These are phyloP conservation scores for Poeciliopsis turrubarensis DNA, from an alignment of 2,113 vertebrate species.

Conservation along the genomic window DNA sequence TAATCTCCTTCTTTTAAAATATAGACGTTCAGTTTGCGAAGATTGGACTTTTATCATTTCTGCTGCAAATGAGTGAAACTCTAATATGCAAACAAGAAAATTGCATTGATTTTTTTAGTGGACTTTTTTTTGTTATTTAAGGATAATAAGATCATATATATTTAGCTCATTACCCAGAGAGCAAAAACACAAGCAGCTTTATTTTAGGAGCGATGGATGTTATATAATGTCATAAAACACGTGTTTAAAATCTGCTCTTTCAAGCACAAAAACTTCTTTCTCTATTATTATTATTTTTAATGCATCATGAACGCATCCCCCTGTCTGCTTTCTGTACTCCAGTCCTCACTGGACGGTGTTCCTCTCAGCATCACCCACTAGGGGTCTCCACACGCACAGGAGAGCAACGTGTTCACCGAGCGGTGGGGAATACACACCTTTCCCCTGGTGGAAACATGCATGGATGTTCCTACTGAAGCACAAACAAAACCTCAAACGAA, in stretches of 20 bases:
- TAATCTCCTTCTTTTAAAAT: neutral
- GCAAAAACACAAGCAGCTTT: neutral
- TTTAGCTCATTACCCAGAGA: constrained; percentile 4
- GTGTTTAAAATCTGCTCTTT: neutral
- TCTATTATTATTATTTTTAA: neutral
- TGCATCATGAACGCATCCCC: neutral
- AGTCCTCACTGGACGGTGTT: constrained; percentile 43
- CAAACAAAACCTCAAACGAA: constrained; percentile 62
- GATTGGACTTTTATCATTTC: neutral
- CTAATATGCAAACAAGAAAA: neutral
- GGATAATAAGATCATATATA: neutral
- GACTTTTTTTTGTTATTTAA: constrained; percentile 1
- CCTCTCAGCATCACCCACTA: constrained; percentile 70
- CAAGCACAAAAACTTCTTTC: neutral
- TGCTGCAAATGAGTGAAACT: neutral
- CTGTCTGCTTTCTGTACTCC: constrained; percentile 8
- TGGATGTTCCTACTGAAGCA: constrained; percentile 55
- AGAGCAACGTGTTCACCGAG: constrained; percentile 41
- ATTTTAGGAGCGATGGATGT: neutral
- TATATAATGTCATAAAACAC: neutral
- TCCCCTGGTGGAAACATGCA: constrained; percentile 64
- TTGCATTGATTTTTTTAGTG: too few species aligned
- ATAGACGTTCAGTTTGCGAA: neutral
- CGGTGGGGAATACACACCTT: constrained; percentile 55
- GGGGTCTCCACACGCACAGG: constrained; percentile 78